A percentile compares a stretch with the other conserved stretches of the same genome.
phyloP scores from a whole-genome alignment of 2,888 invertebrate genomes.

The Sisyra terminalis region DNA sequence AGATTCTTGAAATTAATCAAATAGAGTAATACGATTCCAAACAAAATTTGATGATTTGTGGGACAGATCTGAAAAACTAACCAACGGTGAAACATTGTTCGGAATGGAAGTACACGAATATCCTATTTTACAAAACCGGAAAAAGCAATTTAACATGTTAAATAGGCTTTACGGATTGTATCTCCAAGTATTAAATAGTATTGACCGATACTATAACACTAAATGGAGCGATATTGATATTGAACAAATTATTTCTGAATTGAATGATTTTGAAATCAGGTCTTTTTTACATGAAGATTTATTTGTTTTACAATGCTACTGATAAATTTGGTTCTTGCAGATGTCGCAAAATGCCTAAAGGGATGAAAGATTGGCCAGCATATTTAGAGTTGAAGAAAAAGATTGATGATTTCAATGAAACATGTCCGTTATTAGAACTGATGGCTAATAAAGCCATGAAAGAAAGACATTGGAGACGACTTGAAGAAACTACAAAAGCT shows the following conservation, averaged over 20 bases:
- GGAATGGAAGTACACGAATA: conserved; percentile 72
- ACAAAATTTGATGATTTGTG: conserved; percentile 69
- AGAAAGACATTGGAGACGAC: conserved; percentile 31
- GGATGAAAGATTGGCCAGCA: conserved; percentile 78
- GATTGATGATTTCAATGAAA: conserved; percentile 82
- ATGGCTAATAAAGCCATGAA: conserved; percentile 65
- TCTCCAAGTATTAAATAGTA: conserved; percentile 67
- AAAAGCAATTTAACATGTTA: conserved; percentile 68
- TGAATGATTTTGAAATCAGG: conserved; percentile 70
- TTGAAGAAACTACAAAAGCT: conserved; percentile 40
- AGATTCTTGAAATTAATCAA: no score
- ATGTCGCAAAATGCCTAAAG: conserved; percentile 69
- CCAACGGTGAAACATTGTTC: conserved; percentile 70
- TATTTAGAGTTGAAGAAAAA: conserved; percentile 70
- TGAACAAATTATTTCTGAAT: conserved; percentile 59
- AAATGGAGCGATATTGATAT: conserved; percentile 74
- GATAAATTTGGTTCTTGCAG: conserved; percentile 23
- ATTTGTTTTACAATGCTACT: neutral
- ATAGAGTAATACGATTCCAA: conserved; percentile 54
- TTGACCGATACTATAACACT: conserved; percentile 73
- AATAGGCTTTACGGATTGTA: conserved; percentile 69
- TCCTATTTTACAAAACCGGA: conserved; percentile 59
- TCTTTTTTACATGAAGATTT: neutral
- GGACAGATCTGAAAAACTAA: conserved; percentile 66
- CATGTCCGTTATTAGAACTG: conserved; percentile 67